A percentile compares a stretch with the other conserved stretches of the same genome.
Conservation (phyloP, 2,888 invertebrate species). For the Allygus modestus region DNA sequence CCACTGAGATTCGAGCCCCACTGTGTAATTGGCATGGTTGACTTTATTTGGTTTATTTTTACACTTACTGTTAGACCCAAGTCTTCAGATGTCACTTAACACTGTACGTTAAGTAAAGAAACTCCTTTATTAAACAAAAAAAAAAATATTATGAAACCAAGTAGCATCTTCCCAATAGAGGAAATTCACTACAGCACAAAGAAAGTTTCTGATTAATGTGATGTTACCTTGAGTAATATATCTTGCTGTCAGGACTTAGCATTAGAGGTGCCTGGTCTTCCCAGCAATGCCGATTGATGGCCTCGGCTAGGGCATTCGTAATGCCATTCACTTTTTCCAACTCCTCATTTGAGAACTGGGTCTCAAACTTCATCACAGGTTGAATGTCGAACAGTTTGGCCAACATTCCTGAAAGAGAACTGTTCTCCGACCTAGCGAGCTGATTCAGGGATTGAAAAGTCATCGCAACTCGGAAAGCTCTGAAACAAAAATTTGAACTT, state of each 20-base stretch:
- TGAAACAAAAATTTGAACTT: conserved; percentile 30
- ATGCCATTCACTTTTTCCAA: conserved; percentile 49
- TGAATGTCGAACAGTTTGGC: conserved; percentile 52
- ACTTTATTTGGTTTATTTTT: no score
- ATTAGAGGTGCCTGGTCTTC: conserved; percentile 22
- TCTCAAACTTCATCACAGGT: conserved; percentile 65
- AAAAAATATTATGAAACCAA: no score
- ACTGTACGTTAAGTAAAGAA: no score
- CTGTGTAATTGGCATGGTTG: no score
- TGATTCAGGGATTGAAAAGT: conserved; percentile 59
- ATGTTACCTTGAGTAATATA: conserved; percentile 2
- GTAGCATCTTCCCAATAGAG: no score
- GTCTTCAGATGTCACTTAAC: no score
- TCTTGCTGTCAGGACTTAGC: background rate
- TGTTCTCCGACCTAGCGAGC: conserved; percentile 55
- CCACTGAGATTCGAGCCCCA: no score
- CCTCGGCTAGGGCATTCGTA: conserved; percentile 51
- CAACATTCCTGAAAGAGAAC: conserved; percentile 60
- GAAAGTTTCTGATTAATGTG: no score
- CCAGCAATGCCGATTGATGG: conserved; percentile 61
- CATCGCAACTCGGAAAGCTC: conserved; percentile 54
- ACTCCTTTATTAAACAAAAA: no score
- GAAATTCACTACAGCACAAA: no score
- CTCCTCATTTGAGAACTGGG: conserved; percentile 64
- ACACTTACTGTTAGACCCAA: no score